Percentiles rank a stretch among this genome's conserved stretches.
Conservation (phyloP, 2,888 invertebrate genomes). For the Heliconius aoede region DNA sequence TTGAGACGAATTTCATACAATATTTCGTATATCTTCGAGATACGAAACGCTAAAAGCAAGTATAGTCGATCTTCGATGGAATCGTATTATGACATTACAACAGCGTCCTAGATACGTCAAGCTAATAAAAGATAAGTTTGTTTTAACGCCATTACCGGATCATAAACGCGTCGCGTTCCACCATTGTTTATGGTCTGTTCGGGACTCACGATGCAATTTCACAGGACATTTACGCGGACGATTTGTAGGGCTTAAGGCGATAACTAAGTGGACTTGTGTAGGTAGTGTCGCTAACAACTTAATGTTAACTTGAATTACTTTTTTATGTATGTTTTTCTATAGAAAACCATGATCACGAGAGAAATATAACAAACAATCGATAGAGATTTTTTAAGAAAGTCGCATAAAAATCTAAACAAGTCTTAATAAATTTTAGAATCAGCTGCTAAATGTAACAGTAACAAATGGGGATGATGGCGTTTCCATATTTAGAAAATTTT, state of each 20-base stretch:
- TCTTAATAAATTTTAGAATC: no score
- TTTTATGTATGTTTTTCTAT: neutral
- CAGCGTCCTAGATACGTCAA: slow-evolving; percentile 25
- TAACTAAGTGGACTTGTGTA: slow-evolving; percentile 61
- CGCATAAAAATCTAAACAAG: neutral
- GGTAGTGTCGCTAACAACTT: slow-evolving; percentile 62
- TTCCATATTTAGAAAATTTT: no score
- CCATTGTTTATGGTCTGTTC: slow-evolving; percentile 71
- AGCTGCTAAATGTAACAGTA: no score
- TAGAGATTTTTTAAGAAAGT: neutral
- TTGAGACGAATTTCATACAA: neutral
- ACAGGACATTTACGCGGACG: slow-evolving; percentile 71
- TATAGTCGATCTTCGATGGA: neutral
- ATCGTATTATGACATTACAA: slow-evolving; percentile 12
- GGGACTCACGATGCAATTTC: slow-evolving; percentile 81
- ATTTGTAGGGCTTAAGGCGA: slow-evolving; percentile 70
- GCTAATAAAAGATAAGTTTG: slow-evolving; percentile 53
- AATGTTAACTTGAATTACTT: slow-evolving; percentile 19
- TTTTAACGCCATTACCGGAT: slow-evolving; percentile 69
- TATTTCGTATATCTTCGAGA: neutral
- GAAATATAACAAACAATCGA: neutral
- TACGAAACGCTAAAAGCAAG: neutral
- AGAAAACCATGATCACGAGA: neutral
- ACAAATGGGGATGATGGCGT: no score
- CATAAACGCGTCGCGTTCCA: slow-evolving; percentile 73